Conservation (phyloP, 2,113 vertebrate species). For the Psophia crepitans region DNA sequence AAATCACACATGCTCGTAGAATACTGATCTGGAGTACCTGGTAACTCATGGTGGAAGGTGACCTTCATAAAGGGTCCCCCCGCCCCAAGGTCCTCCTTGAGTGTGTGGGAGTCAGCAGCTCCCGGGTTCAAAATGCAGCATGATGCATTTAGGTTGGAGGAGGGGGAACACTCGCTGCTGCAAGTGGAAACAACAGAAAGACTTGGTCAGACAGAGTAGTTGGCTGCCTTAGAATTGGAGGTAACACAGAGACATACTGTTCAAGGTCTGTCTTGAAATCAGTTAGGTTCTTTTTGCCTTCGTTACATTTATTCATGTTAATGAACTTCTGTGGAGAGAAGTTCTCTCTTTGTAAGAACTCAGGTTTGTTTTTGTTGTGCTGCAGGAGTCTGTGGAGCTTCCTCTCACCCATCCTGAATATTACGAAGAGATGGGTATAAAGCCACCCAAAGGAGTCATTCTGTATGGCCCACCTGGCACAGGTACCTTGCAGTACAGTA, state of each 20-base stretch:
- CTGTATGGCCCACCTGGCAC: conserved; percentile 95
- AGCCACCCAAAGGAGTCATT: conserved; percentile 97
- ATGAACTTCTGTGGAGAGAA: background rate
- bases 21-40: background rate
- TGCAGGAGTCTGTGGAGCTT: conserved; percentile 95
- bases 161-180: background rate
- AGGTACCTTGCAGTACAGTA: conserved; percentile 71
- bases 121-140: background rate
- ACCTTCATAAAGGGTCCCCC: background rate
- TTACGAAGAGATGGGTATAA: conserved; percentile 99
- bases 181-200: background rate
- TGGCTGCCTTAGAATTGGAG: background rate
- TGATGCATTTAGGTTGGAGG: background rate
- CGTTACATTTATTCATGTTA: background rate
- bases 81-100: background rate
- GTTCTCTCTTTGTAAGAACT: background rate
- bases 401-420: conserved; percentile 98
- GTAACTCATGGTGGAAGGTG: background rate
- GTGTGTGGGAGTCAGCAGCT: background rate
- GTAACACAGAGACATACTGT: background rate
- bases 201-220: background rate
- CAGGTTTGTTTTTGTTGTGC: background rate
- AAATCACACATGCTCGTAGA: background rate
- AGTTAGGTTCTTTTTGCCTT: background rate
- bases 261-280: background rate